These are phyloP conservation scores for Dusona sp. DNA, from an alignment of 2,888 invertebrate species.

Conservation along the genomic window DNA sequence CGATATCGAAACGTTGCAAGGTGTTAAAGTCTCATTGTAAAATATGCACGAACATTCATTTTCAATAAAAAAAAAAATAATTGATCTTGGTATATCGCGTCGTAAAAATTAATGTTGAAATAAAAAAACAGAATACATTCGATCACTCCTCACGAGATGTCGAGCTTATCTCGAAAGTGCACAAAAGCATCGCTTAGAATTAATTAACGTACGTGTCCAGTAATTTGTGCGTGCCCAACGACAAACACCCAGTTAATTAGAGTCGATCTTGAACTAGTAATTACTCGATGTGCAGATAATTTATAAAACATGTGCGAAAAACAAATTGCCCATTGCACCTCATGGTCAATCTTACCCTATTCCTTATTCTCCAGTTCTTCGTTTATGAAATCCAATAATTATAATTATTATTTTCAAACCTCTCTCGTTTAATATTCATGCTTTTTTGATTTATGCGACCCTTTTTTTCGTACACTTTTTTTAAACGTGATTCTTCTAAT, in stretches of 20 bases:
- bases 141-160: conserved; percentile 4
- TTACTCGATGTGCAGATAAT: conserved; percentile 28
- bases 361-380: conserved; percentile 36
- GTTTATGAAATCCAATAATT: not conserved
- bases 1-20: conserved; percentile 7
- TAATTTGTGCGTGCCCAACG: conserved; percentile 19
- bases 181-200: conserved; percentile 49
- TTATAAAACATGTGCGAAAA: conserved; percentile 25
- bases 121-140: conserved; percentile 8
- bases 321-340: conserved; percentile 47
- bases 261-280: conserved; percentile 33
- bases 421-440: not conserved
- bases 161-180: conserved; percentile 39
- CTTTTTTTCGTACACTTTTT: not conserved
- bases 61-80: not conserved
- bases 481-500: not conserved
- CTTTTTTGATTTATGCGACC: not conserved
- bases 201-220: conserved; percentile 43
- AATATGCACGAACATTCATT: conserved; percentile 25
- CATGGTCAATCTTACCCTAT: conserved; percentile 17
- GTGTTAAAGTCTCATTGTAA: conserved; percentile 43
- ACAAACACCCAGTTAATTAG: conserved; percentile 49
- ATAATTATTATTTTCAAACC: not conserved
- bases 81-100: not conserved
- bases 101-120: conserved; percentile 19